Evolutionary conservation across 2,113 vertebrate species (phyloP).

Genomic region (Neolamprologus variostigma): DNA sequence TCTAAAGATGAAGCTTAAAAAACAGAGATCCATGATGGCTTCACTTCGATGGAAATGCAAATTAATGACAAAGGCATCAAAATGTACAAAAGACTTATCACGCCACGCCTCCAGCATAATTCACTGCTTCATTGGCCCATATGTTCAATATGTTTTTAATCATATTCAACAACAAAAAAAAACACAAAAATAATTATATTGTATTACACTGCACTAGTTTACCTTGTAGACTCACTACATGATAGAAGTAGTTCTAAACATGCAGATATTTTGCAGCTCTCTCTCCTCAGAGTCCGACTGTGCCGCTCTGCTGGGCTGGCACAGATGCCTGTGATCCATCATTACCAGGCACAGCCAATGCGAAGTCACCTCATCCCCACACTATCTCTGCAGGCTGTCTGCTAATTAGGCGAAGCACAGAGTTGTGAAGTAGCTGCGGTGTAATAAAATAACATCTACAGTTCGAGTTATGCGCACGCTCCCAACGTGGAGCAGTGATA

Average conservation of each 20-base stretch:
- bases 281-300: neutral
- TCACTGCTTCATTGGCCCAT: neutral
- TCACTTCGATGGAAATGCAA: neutral
- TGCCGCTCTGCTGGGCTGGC: constrained; percentile 25
- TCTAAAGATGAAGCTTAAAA: neutral
- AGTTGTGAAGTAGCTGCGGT: constrained; percentile 4
- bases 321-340: constrained; percentile 46
- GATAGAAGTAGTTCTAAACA: neutral
- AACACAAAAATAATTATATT: neutral
- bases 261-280: constrained; percentile 1
- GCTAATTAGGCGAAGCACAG: constrained; percentile 45
- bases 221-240: neutral
- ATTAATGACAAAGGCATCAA: neutral
- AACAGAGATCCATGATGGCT: too few relatives aligned
- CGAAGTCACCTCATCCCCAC: constrained; percentile 26
- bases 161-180: neutral
- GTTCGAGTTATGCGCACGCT: neutral
- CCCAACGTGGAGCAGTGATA: neutral
- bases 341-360: constrained; percentile 35
- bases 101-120: neutral
- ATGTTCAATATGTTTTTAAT: neutral
- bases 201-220: neutral
- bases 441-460: constrained; percentile 22
- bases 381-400: constrained; percentile 35
- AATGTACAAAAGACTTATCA: neutral